Conservation (phyloP, 2,113 vertebrate species). For the Microcebus murinus region DNA sequence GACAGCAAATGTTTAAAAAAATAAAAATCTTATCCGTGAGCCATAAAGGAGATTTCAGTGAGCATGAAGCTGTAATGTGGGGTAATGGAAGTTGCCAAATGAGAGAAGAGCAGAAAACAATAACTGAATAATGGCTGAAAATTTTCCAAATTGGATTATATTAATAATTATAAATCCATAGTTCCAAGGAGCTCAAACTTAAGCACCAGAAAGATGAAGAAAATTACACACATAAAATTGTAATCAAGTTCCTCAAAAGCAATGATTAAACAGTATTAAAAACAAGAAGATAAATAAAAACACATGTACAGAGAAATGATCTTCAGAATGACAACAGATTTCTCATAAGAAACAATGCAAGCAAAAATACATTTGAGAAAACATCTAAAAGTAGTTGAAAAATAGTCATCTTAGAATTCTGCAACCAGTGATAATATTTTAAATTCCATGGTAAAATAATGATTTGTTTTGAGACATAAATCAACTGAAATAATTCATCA, state of each 20-base stretch:
- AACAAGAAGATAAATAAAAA: not conserved
- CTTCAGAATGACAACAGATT: not conserved
- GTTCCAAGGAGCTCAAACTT: not conserved
- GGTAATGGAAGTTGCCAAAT: not conserved
- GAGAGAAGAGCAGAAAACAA: not conserved
- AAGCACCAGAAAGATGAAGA: not conserved
- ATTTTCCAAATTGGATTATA: not conserved
- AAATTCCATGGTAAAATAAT: not conserved
- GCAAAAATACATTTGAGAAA: not conserved
- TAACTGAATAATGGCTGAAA: not conserved
- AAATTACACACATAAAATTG: not conserved
- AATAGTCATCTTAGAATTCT: not conserved
- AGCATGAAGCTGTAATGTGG: not conserved
- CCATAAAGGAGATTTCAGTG: not conserved
- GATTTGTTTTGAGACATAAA: not conserved
- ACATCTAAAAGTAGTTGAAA: not conserved
- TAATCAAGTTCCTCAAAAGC: not conserved
- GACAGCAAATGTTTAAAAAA: not conserved
- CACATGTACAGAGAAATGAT: not conserved
- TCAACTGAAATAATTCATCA: not conserved
- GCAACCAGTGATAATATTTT: not conserved
- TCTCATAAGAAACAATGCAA: not conserved
- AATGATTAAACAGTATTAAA: not conserved
- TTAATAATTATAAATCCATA: not conserved
- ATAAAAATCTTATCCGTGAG: not conserved